Base-by-base conservation (phyloP, 2,888 invertebrate species). In the Nomada ruficornis region DNA sequence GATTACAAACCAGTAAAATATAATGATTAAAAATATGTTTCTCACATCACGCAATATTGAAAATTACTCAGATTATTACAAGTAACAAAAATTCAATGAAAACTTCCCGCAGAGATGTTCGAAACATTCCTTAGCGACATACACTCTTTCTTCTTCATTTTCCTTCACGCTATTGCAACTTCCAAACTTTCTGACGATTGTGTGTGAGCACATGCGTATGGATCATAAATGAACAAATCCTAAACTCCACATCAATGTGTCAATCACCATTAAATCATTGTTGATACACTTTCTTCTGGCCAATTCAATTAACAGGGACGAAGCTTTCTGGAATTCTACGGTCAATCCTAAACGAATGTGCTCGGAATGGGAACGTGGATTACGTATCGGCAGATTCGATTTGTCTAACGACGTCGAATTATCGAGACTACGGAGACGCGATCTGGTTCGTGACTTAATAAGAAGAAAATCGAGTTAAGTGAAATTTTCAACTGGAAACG, bases 301-400 rank as follows among this genome's bases (percentile, higher is more conserved):
- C 36, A 36, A 55, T 71, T 71, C 55, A 71, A 76, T 76, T 76
- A 76, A 47, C 13, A 47, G 11, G 47, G 55, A 55, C 9, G 44
- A 70, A 59, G 20, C 44, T 20, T 13, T 23, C 26, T 47, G 54
- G 55, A 64, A 72, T 72, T 44, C 57, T n/a, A 23, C n/a, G n/a
- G 15, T n/a, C 7, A 2, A n/a, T 47, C 23, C 15, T n/a, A 47
- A 36, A 64, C 20, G 44, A 62, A 57, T 64, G 57, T 50, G 68
- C 63, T 65, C 23, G 42, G 60, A 63, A 63, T 77, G 57, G 64
- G n/a, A 47, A 76, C 13, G 36, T 13, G 50, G 15, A 54, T 62
- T 55, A 26, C 18, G 10, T 67, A 44, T 15, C 44, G n/a, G 2
- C 15, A 9, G 72, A 54, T 69, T 69, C 57, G 44, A 50, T 65